Percentiles rank a stretch among this genome's conserved stretches.
These are phyloP conservation scores for Drosophila bocki DNA, from an alignment of 1,140 invertebrate species.

Conservation along the genomic window DNA sequence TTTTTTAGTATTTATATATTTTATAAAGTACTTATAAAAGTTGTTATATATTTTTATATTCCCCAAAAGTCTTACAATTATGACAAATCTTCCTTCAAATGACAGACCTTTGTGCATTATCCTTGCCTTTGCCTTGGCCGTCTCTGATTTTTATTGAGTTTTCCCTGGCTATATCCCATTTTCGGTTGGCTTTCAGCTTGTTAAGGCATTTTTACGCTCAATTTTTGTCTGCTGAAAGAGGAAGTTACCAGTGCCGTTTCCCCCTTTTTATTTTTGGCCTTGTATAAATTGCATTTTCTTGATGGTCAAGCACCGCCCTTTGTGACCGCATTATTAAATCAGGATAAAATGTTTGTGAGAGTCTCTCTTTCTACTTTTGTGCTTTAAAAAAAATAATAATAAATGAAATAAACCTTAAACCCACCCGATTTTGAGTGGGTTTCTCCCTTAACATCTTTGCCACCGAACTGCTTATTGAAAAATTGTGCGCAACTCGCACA, in stretches of 20 bases:
- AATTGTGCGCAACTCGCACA: conserved; percentile 65
- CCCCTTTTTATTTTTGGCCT: neutral
- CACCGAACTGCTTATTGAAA: conserved; percentile 74
- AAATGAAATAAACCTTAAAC: conserved; percentile 11
- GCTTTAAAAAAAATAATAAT: conserved; percentile 47
- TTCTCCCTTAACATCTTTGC: conserved; percentile 7
- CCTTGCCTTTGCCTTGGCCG: neutral
- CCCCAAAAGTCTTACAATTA: neutral
- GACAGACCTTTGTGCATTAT: neutral
- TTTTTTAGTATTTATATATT: neutral
- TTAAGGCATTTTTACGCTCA: conserved; percentile 76
- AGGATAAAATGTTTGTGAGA: conserved; percentile 57
- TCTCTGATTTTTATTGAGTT: conserved; percentile 17
- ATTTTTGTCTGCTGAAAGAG: conserved; percentile 41
- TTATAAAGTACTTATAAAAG: neutral
- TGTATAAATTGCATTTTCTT: conserved; percentile 75
- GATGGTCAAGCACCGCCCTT: conserved; percentile 48
- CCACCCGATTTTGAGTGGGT: conserved; percentile 27
- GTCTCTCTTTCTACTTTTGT: conserved; percentile 21
- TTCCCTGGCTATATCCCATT: conserved; percentile 8
- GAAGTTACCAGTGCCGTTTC: neutral
- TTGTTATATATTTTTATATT: neutral
- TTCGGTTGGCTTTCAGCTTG: conserved; percentile 48
- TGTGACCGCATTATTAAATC: conserved; percentile 76
- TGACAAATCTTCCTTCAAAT: neutral